A percentile compares a stretch with the other conserved stretches of the same genome.
These are phyloP conservation scores for Siderastrea radians DNA, from an alignment of 92 coral and sea anemone genomes.

Conservation along the genomic window DNA sequence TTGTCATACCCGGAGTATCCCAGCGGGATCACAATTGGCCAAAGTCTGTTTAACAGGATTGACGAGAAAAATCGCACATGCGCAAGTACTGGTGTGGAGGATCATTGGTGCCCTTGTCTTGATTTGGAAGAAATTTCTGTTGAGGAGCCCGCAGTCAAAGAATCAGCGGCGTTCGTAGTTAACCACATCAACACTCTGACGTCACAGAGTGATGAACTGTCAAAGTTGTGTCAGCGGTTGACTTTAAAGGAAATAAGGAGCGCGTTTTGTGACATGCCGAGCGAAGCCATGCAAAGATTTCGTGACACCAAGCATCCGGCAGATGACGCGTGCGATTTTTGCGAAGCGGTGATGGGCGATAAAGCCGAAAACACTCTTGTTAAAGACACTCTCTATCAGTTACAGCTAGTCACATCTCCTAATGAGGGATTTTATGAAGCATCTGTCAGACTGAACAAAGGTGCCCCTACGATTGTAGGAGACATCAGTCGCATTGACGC, in stretches of 20 bases:
- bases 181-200: slow-evolving; percentile 63
- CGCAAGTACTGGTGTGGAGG: too few species aligned
- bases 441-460: slow-evolving; percentile 29
- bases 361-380: slow-evolving; percentile 4
- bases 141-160: neutral
- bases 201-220: slow-evolving; percentile 13
- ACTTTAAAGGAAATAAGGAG: too few species aligned
- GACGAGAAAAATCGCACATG: slow-evolving; percentile 71
- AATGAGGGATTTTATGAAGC: slow-evolving; percentile 57
- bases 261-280: slow-evolving; percentile 45
- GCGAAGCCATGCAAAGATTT: slow-evolving; percentile 71
- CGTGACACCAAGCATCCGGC: slow-evolving; percentile 39
- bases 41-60: slow-evolving; percentile 73
- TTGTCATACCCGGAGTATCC: slow-evolving; percentile 83
- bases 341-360: slow-evolving; percentile 61
- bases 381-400: too few species aligned
- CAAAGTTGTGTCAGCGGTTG: too few species aligned
- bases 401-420: too few species aligned
- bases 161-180: slow-evolving; percentile 64
- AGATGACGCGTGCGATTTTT: slow-evolving; percentile 72
- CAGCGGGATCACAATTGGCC: slow-evolving; percentile 55
- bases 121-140: too few species aligned
- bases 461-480: neutral
- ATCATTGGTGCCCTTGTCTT: too few species aligned
- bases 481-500: neutral